Conservation (phyloP, 2,113 vertebrate genomes). For the Apteryx owenii region DNA sequence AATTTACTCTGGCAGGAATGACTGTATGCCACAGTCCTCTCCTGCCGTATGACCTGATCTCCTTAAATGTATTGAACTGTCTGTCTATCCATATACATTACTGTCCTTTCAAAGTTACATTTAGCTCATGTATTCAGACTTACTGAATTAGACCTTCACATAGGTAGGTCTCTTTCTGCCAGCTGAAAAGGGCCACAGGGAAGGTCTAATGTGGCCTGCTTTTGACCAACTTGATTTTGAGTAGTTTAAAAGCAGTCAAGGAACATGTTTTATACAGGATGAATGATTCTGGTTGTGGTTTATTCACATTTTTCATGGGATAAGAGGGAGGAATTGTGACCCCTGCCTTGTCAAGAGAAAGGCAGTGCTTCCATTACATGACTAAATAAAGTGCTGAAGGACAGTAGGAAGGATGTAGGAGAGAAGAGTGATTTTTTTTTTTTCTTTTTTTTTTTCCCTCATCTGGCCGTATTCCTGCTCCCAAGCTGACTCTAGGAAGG, state of each 20-base stretch:
- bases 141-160: fast-evolving
- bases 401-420: not conserved
- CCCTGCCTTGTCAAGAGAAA: not conserved
- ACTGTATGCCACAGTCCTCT: not conserved
- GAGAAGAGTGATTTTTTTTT: not conserved
- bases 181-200: not conserved
- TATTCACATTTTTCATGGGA: not conserved
- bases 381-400: not conserved
- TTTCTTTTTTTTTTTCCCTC: not conserved
- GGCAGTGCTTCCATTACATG: not conserved
- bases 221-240: not conserved
- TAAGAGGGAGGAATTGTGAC: not conserved
- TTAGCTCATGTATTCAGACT: not conserved
- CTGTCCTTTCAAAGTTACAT: not conserved
- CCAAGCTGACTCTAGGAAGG: not conserved
- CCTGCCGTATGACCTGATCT: not conserved
- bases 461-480: fast-evolving
- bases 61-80: not conserved
- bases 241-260: not conserved
- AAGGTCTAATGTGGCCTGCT: not conserved
- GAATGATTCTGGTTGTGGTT: not conserved
- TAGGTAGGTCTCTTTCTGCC: not conserved
- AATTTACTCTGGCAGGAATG: not conserved
- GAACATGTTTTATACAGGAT: fast-evolving
- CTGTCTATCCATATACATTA: not conserved